phyloP scores from a whole-genome alignment of 2,113 vertebrate genomes.

The Gavialis gangeticus region DNA sequence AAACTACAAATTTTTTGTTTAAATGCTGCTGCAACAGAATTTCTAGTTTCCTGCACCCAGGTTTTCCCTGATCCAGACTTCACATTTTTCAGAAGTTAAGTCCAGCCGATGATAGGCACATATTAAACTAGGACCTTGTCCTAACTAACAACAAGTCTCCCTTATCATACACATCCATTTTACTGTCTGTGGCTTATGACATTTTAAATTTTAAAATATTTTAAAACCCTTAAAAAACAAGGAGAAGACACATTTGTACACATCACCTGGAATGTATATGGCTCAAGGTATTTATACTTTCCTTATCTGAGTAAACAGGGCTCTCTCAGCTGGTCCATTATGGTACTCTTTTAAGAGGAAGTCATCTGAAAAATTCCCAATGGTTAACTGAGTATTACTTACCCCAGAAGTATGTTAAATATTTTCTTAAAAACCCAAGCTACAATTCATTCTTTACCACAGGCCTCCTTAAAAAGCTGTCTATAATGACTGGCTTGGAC shows the following conservation, averaged over 20 bases:
- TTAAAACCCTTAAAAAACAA: background rate
- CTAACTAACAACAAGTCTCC: background rate
- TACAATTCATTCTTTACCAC: background rate
- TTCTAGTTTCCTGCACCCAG: background rate
- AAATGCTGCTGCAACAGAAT: background rate
- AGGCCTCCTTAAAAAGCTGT: background rate
- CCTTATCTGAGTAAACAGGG: background rate
- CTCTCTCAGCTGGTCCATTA: background rate
- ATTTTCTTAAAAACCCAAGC: background rate
- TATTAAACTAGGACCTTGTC: background rate
- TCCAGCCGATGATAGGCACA: background rate
- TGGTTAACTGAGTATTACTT: background rate
- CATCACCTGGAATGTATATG: background rate
- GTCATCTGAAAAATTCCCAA: background rate
- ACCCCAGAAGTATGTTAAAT: background rate
- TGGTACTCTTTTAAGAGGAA: background rate
- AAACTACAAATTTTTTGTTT: background rate
- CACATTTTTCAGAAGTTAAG: background rate
- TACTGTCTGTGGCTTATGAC: background rate
- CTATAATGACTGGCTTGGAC: background rate
- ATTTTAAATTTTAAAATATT: too few species aligned
- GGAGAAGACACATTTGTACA: background rate
- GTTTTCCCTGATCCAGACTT: background rate
- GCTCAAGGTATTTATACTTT: background rate
- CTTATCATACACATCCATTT: background rate